Evolutionary conservation across 2,888 invertebrate genomes (phyloP).

Genomic region (Scelioninae gen. 2): DNA sequence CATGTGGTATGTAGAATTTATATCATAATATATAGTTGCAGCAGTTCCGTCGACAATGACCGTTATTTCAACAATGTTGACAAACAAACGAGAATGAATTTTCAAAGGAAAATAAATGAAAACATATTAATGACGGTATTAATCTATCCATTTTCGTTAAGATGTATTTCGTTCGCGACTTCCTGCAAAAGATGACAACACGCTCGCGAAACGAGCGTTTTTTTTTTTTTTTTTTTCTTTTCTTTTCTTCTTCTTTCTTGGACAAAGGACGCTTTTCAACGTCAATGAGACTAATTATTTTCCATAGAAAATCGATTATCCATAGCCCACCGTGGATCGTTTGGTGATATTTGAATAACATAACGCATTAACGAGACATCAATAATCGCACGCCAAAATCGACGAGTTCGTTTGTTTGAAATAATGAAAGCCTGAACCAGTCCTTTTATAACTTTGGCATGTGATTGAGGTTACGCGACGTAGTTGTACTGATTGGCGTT

Average conservation of each 20-base stretch:
- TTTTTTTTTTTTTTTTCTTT: slow-evolving; percentile 14
- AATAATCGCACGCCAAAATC: slow-evolving; percentile 49
- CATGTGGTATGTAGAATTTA: no score
- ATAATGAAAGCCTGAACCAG: slow-evolving; percentile 58
- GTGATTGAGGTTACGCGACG: slow-evolving; percentile 87
- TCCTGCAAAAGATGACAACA: slow-evolving; percentile 17
- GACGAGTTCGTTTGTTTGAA: slow-evolving; percentile 48
- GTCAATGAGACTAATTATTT: slow-evolving; percentile 54
- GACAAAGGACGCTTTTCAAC: slow-evolving; percentile 44
- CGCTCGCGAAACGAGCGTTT: slow-evolving; percentile 13
- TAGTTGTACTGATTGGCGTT: slow-evolving; percentile 99
- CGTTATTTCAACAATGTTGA: no score
- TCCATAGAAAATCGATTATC: slow-evolving; percentile 57
- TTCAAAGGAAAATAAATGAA: no score
- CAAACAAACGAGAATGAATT: no score
- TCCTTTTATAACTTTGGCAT: slow-evolving; percentile 70
- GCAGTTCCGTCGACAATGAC: no score
- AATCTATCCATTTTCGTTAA: slow-evolving; percentile 15
- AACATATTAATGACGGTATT: no score
- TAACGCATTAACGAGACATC: slow-evolving; percentile 46
- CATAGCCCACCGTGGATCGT: slow-evolving; percentile 39
- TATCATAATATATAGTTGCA: no score
- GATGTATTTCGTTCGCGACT: slow-evolving; percentile 14
- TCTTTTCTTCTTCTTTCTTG: slow-evolving; percentile 17
- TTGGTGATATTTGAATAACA: slow-evolving; percentile 50